Base-by-base conservation (phyloP, 2,888 invertebrate genomes). In the Carcina quercana region DNA sequence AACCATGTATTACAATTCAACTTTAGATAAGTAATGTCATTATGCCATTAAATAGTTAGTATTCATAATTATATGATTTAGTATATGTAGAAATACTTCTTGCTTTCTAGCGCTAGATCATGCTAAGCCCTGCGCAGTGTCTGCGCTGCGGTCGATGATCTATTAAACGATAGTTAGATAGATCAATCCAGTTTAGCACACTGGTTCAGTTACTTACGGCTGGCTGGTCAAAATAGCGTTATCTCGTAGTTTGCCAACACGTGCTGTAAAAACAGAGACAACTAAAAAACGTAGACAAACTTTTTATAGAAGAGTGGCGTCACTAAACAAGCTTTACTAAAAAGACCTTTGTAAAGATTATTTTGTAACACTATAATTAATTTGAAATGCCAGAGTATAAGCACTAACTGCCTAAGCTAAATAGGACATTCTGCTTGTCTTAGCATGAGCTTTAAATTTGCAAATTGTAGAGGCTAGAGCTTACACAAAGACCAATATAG, bases 401-500 rank as follows among this genome's bases (percentile, higher is more conserved):
- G n/a, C n/a, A n/a, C n/a, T n/a, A n/a, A n/a, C n/a, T n/a, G n/a
- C n/a, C n/a, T n/a, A n/a, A n/a, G n/a, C n/a, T n/a, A n/a, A n/a
- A n/a, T n/a, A n/a, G n/a, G n/a, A n/a, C n/a, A n/a, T n/a, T n/a
- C n/a, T n/a, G n/a, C n/a, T n/a, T n/a, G n/a, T n/a, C n/a, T n/a
- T n/a, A n/a, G n/a, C n/a, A n/a, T n/a, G 13, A 34, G 28, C 30
- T 34, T 32, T 37, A 27, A 27, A 55, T 58, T n/a, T n/a, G 52
- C 51, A 55, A 53, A 50, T 59, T 53, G 51, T 58, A 54, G 56
- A n/a, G n/a, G n/a, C n/a, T n/a, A n/a, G n/a, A 64, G 66, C 69
- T 71, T 65, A 59, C 54, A 62, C 55, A 53, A 57, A 66, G 59
- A 53, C 58, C 28, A 24, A 64, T 65, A 63, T 65, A 56, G 57